These are phyloP conservation scores for Corvus moneduloides DNA, from an alignment of 2,113 vertebrate genomes.

Conservation along the genomic window DNA sequence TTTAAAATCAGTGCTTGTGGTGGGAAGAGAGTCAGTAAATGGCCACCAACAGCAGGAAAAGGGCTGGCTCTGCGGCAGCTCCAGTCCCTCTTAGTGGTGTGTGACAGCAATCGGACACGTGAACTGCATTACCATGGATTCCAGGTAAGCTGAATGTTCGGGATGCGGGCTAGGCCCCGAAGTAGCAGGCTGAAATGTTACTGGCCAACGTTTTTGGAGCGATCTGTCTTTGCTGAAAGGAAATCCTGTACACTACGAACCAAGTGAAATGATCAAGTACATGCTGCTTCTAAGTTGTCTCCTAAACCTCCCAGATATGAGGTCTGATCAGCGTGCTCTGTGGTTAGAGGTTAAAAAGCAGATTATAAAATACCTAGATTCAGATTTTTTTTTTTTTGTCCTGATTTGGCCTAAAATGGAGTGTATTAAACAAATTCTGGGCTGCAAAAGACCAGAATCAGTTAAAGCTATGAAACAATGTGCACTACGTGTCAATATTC, in stretches of 20 bases:
- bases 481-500: slow-evolving; percentile 88
- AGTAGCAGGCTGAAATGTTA: slow-evolving; percentile 55
- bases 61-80: slow-evolving; percentile 46
- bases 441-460: slow-evolving; percentile 82
- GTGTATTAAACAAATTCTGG: slow-evolving; percentile 88
- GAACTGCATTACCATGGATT: background rate
- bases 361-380: slow-evolving; percentile 91
- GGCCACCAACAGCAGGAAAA: slow-evolving; percentile 46
- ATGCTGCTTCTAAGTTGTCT: slow-evolving; percentile 84
- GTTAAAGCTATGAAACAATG: slow-evolving; percentile 94
- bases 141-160: background rate
- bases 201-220: slow-evolving; percentile 37
- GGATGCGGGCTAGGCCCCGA: background rate
- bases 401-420: slow-evolving; percentile 93
- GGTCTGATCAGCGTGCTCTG: slow-evolving; percentile 90
- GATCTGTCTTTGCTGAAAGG: background rate
- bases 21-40: slow-evolving; percentile 66
- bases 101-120: slow-evolving; percentile 24
- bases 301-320: slow-evolving; percentile 85
- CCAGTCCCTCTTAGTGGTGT: slow-evolving; percentile 58
- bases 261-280: slow-evolving; percentile 73
- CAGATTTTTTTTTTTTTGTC: slow-evolving; percentile 84
- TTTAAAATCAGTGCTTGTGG: slow-evolving; percentile 76
- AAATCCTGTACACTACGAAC: slow-evolving; percentile 44
- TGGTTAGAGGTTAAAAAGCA: slow-evolving; percentile 93